These are phyloP conservation scores for Mus caroli DNA, from an alignment of 2,797 vertebrate genomes.

Conservation along the genomic window DNA sequence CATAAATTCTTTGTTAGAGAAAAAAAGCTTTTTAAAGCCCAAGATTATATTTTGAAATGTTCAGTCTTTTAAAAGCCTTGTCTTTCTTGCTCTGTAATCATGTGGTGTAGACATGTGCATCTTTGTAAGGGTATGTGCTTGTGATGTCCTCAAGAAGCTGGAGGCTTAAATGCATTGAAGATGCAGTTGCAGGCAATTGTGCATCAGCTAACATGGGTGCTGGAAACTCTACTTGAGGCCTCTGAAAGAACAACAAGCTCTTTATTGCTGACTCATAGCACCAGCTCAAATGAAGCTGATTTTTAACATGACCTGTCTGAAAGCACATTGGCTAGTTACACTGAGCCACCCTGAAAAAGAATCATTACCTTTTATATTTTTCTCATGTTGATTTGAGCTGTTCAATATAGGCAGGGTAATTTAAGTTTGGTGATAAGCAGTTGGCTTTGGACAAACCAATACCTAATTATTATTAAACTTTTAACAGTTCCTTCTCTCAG, in stretches of 20 bases:
- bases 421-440: background rate
- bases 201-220: background rate
- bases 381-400: background rate
- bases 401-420: background rate
- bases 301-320: background rate
- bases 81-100: background rate
- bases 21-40: background rate
- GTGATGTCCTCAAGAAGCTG: fast-evolving
- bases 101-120: background rate
- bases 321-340: background rate
- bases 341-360: background rate
- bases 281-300: background rate
- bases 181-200: background rate
- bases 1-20: background rate
- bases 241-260: background rate
- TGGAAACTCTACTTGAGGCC: background rate
- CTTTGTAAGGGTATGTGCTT: background rate
- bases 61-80: background rate
- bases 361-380: background rate
- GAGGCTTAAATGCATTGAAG: too few relatives aligned
- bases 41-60: background rate
- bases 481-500: background rate
- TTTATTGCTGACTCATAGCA: background rate
- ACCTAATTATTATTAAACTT: background rate
- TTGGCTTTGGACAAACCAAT: background rate